phyloP scores from a whole-genome alignment of 2,113 vertebrate genomes.

The Hemibagrus wyckioides region DNA sequence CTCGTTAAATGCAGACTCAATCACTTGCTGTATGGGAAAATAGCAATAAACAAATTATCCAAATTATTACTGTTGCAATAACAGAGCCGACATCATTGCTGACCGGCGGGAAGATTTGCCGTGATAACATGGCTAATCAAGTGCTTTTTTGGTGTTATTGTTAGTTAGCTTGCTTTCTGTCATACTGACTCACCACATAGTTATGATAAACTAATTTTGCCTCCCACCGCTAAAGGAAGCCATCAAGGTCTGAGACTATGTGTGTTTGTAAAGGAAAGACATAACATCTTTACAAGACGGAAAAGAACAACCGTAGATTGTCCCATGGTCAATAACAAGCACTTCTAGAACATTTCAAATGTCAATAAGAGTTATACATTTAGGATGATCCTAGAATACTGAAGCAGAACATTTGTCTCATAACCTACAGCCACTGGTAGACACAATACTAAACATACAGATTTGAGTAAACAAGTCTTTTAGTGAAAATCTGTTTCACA shows the following conservation, averaged over 20 bases:
- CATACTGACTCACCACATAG: conserved; percentile 5
- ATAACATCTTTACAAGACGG: neutral
- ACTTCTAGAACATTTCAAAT: neutral
- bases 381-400: neutral
- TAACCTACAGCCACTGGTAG: neutral
- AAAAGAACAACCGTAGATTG: conserved; percentile 3
- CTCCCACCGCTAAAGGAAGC: conserved; percentile 25
- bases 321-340: neutral
- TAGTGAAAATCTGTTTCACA: neutral
- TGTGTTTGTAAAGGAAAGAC: conserved; percentile 17
- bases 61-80: neutral
- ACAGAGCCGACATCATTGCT: neutral
- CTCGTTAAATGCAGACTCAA: neutral
- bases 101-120: neutral
- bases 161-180: neutral
- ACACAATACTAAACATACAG: neutral
- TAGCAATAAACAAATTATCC: too few species aligned
- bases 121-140: neutral
- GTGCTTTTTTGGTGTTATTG: neutral
- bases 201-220: conserved; percentile 23
- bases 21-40: neutral
- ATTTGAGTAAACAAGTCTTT: neutral
- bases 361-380: neutral
- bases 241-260: conserved; percentile 18
- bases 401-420: neutral